Evolutionary conservation across 2,888 invertebrate species (phyloP), one percentile per base, ranked within the genome.

Genomic region (Cryptosula pallasiana): DNA sequence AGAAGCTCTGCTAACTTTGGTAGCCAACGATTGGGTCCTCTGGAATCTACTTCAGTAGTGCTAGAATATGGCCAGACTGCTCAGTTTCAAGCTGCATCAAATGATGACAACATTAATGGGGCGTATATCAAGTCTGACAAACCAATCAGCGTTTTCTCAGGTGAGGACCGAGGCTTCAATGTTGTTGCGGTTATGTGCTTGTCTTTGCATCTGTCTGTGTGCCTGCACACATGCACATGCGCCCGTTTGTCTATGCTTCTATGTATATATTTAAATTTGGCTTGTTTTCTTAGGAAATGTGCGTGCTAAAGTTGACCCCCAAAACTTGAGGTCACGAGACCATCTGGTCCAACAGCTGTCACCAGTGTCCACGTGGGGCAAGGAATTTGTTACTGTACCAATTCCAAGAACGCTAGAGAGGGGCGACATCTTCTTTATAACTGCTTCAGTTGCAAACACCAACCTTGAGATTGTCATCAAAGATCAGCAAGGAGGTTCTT

Each of bases 261-360:
- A n/a, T n/a, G n/a, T n/a, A n/a, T n/a, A n/a, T n/a, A n/a, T n/a
- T n/a, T n/a, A n/a, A n/a, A n/a, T n/a, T n/a, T n/a, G n/a, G n/a
- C n/a, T n/a, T n/a, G n/a, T n/a, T n/a, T n/a, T 45, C 20, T 45
- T 13, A 63, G 63, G 63, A 13, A 63, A 63, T 27, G 63, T 63
- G 9, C 25, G 63, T 16, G 63, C 63, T 63, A 27, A 32, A 32
- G 63, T 63, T 2, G 63, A 63, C 27, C 63, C 63, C 5, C 13
- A 20, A 3, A 55, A 20, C 5, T 13, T 45, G 9, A 63, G 32
- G 3, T 63, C 63, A 29, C 20, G 63, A 63, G 63, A 63, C 32
- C 63, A 63, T 63, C 32, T 63, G 32, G 63, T 63, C 16, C 63
- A 63, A 34, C 63, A 63, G 32, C 32, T 63, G 5, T 2, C 63